phyloP scores from a whole-genome alignment of 2,888 invertebrate genomes.

The Agrotis ipsilon region DNA sequence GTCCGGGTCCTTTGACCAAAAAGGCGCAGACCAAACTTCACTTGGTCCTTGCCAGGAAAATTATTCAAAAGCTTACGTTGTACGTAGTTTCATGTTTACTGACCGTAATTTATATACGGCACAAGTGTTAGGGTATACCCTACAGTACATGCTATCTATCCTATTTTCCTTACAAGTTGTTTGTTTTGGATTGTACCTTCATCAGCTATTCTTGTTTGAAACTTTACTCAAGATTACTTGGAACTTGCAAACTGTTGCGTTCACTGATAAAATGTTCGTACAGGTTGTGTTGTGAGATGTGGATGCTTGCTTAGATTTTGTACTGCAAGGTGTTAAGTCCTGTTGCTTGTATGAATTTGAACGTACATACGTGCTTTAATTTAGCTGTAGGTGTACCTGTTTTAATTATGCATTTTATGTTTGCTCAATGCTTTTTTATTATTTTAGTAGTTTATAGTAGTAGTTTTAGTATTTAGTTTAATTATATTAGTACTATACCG shows the following conservation, averaged over 20 bases:
- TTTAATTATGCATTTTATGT: background rate
- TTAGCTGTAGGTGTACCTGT: background rate
- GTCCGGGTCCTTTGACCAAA: conserved; percentile 24
- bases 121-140: conserved; percentile 42
- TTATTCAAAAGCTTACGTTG: conserved; percentile 68
- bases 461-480: too few species aligned
- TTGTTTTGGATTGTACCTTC: conserved; percentile 54
- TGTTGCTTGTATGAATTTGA: background rate
- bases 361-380: background rate
- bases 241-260: conserved; percentile 67
- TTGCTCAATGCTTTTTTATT: background rate
- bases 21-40: conserved; percentile 18
- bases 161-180: conserved; percentile 60
- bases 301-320: conserved; percentile 19
- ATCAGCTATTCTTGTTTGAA: conserved; percentile 63
- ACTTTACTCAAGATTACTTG: conserved; percentile 55
- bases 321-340: background rate
- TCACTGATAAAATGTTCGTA: conserved; percentile 35
- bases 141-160: conserved; percentile 54
- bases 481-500: too few species aligned
- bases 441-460: background rate
- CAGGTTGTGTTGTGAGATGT: conserved; percentile 12
- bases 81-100: conserved; percentile 59
- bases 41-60: conserved; percentile 46
- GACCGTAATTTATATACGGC: conserved; percentile 66